Evolutionary conservation across 2,888 invertebrate species (phyloP), one percentile per base, ranked within the genome.

Genomic region (Tetramorium bicarinatum): DNA sequence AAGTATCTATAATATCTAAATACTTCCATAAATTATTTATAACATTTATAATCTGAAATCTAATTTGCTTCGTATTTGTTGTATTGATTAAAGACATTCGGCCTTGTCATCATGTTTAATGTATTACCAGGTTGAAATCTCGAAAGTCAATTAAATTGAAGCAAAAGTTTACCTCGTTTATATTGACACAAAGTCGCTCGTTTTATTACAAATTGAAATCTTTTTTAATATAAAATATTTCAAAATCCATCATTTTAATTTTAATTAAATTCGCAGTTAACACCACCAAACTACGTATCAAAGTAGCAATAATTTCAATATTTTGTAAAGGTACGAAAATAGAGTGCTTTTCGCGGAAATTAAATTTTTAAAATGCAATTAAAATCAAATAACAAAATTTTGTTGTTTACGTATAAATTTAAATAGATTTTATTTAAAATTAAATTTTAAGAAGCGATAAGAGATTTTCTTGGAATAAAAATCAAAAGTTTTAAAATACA

Each of bases 141-240:
- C 67, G 44, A 64, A 72, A 76, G 29, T 83, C 67, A 82, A 88
- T 88, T 82, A 86, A 21, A 75, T 76, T 76, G 15, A 54, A 41
- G 41, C 54, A 25, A 54, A 66, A 66, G 52, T 52, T 76, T 21
- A 66, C 54, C 52, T 76, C 2, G 13, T 34, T 34, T 4, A 34
- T 11, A 75, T 9, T 64, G 18, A 21, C 41, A 25, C 13, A 25
- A 76, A 29, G 4, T 18, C 18, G 6, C 7, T 52, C 18, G 2
- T 49, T 25, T 38, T 21, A 38, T 13, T 62, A 15, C 21, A 21
- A 38, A 76, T 11, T 76, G 3, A 49, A 75, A 52, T 64, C 18
- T 64, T 76, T 52, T 76, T 76, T 41, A 76, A 52, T 75, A 11
- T 1, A 11, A 18, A 44, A 3, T 38, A 13, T 64, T 15, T 62